phyloP scores from a whole-genome alignment of 2,113 vertebrate species.

The Mobula hypostoma region DNA sequence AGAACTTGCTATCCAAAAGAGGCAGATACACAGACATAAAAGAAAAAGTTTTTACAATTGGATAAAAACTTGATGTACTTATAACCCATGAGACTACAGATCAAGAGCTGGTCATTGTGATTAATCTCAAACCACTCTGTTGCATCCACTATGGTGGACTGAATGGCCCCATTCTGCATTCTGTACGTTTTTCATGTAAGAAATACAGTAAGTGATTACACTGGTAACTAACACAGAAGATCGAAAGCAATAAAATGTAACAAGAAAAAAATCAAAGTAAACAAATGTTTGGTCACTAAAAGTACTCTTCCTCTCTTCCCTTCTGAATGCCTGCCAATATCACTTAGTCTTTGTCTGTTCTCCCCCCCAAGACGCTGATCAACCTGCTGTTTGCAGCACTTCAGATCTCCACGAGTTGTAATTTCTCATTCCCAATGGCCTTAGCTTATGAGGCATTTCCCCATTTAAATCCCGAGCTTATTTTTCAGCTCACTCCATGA shows the following conservation, averaged over 20 bases:
- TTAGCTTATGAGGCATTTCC: not conserved
- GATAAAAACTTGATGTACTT: no score
- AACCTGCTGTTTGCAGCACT: not conserved
- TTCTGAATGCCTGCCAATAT: no score
- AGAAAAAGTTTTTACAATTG: no score
- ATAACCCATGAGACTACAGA: no score
- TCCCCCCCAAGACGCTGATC: not conserved
- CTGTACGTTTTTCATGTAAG: not conserved
- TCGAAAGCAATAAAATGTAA: not conserved
- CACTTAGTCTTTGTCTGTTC: not conserved
- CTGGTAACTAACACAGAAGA: not conserved
- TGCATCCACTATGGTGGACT: no score
- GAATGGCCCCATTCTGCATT: no score
- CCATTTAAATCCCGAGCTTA: not conserved
- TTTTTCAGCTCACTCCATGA: not conserved
- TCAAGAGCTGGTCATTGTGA: no score
- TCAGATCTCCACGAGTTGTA: not conserved
- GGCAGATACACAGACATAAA: no score
- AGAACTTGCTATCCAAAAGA: no score
- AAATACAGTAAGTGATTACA: not conserved
- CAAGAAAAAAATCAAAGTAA: not conserved
- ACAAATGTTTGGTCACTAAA: not conserved
- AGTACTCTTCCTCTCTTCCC: not conserved
- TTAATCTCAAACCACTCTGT: no score
- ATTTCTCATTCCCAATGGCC: not conserved